phyloP scores from a whole-genome alignment of 1,140 invertebrate genomes.

The Aethina tumida region DNA sequence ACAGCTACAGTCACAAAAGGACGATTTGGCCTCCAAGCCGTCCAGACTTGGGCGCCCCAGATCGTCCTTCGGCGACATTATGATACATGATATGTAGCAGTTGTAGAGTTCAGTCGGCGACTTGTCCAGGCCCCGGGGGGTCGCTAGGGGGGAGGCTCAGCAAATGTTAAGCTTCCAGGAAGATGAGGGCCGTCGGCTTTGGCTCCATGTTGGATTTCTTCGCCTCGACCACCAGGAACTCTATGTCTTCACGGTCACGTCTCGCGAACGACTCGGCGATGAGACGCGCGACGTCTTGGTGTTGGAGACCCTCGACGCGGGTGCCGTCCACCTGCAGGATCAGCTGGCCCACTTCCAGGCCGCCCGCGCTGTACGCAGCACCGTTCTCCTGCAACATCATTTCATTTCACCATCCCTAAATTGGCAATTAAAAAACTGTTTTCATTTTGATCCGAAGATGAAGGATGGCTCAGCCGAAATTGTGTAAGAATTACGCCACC shows the following conservation, averaged over 20 bases:
- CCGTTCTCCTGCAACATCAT: constrained; percentile 69
- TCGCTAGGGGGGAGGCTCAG: constrained; percentile 67
- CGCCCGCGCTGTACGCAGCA: constrained; percentile 83
- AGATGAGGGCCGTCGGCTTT: constrained; percentile 77
- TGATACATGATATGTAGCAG: constrained; percentile 31
- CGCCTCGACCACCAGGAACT: constrained; percentile 81
- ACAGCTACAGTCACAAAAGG: constrained; percentile 19
- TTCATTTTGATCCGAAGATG: too few relatives aligned
- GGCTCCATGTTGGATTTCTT: constrained; percentile 84
- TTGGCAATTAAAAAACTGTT: not conserved
- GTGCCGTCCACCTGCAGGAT: constrained; percentile 88
- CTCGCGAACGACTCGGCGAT: constrained; percentile 84
- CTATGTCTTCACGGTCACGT: constrained; percentile 74
- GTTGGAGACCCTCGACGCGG: constrained; percentile 70
- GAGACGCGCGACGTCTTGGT: constrained; percentile 71
- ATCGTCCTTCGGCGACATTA: constrained; percentile 13
- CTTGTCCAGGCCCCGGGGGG: constrained; percentile 45
- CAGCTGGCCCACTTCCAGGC: constrained; percentile 85
- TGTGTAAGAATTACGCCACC: too few relatives aligned
- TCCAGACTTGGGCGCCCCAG: constrained; percentile 7
- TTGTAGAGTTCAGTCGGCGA: constrained; percentile 34
- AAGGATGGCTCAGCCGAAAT: too few relatives aligned
- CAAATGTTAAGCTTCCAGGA: constrained; percentile 80
- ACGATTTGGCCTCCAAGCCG: constrained; percentile 11
- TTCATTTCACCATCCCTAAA: not conserved